Evolutionary conservation across 1,140 invertebrate genomes (phyloP), one percentile per base, ranked within the genome.

Genomic region (Drosophila murphyi): DNA sequence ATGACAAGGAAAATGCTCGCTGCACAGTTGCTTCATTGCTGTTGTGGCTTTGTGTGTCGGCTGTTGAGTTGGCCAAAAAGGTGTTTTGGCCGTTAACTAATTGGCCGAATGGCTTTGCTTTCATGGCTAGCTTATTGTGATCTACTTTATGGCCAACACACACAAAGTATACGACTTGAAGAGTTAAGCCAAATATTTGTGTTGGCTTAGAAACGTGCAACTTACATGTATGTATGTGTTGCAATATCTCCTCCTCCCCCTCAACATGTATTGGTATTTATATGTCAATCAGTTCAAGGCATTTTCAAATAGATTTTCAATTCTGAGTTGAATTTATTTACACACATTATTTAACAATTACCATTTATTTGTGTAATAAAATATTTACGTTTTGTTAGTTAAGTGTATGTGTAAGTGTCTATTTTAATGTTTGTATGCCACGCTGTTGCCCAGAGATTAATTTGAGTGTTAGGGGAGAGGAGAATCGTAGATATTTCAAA

Each of bases 1-100:
- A 82, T 88, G 72, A 78, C 76, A 76, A 76, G 67, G 72, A 78
- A 78, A 79, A 76, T 72, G 68, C 74, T 68, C 31, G 63, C 52
- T 43, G 29, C 70, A 39, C 35, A 52, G 37, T 57, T 41, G 41
- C 4, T 28, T n/a, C 45, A 39, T 31, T 50, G 56, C 34, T n/a
- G 31, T 32, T 67, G 56, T 32, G 45, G 64, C 62, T 48, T 43
- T 51, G 71, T 67, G 57, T 47, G 37, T 45, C 29, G 20, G 35
- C 52, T 20, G 34, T 10, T 32, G n/a, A 32, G 60, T 32, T 65
- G 61, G 52, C 69, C 31, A 47, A 68, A 20, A 73, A 59, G 50
- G 34, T 61, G 64, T 54, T 55, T 59, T n/a, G 50, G 31, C 12
- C 37, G 37, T 45, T 54, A 47, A 10, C 62, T 39, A 61, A 70